Evolutionary conservation across 2,797 vertebrate genomes (phyloP).

Genomic region (Hippocampus kuda): DNA sequence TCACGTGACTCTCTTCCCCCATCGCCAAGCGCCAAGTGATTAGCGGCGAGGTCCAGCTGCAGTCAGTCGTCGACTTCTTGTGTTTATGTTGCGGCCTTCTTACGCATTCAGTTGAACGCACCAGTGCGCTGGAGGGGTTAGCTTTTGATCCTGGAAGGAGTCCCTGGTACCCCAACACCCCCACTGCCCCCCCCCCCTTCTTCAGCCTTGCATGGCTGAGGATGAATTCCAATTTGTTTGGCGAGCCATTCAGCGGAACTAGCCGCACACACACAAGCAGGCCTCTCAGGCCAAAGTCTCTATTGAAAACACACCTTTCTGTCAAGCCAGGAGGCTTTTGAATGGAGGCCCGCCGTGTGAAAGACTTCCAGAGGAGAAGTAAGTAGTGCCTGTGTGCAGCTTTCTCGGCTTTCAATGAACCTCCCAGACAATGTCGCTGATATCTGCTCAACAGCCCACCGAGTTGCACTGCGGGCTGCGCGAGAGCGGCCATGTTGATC

Average conservation of each 20-base stretch:
- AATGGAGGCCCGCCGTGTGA: conserved; percentile 51
- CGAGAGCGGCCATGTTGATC: conserved; percentile 18
- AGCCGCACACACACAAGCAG: neutral
- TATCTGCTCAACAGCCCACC: conserved; percentile 47
- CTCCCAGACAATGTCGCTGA: conserved; percentile 53
- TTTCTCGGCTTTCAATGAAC: conserved; percentile 50
- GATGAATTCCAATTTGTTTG: conserved; percentile 51
- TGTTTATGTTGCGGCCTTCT: conserved; percentile 65
- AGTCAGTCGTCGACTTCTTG: conserved; percentile 48
- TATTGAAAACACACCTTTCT: conserved; percentile 71
- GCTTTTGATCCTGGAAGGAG: conserved; percentile 65
- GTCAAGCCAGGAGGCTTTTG: conserved; percentile 54
- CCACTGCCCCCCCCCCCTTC: neutral
- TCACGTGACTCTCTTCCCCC: neutral
- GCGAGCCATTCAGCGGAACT: conserved; percentile 44
- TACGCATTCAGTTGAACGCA: conserved; percentile 55
- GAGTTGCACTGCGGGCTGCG: conserved; percentile 11
- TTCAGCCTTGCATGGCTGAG: conserved; percentile 30
- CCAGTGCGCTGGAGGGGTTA: conserved; percentile 26
- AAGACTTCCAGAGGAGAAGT: conserved; percentile 52
- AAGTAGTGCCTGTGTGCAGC: conserved; percentile 54
- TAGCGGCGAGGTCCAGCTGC: conserved; percentile 1
- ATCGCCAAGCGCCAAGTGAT: neutral
- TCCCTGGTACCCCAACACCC: neutral
- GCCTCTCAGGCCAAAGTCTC: conserved; percentile 27